Conservation (phyloP, 1,140 invertebrate species). For the Euwallacea fornicatus region DNA sequence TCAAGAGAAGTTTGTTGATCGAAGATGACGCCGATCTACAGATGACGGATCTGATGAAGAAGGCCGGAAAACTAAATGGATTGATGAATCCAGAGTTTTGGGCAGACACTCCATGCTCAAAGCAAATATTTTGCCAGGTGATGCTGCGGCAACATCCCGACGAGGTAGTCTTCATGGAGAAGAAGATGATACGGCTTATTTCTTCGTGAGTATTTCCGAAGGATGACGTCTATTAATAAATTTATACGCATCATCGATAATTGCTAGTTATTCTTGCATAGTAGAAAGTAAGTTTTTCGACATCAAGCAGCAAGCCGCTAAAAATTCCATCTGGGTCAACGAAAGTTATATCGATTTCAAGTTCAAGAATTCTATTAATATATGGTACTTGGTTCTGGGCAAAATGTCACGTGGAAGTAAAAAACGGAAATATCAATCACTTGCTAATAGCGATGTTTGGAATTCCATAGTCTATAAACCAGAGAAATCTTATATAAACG, state of each 20-base stretch:
- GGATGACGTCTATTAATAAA: slow-evolving; percentile 8
- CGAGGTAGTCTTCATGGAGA: slow-evolving; percentile 71
- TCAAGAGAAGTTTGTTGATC: slow-evolving; percentile 51
- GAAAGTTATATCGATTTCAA: slow-evolving; percentile 11
- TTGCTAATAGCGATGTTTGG: not conserved
- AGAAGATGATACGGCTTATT: slow-evolving; percentile 71
- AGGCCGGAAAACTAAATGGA: slow-evolving; percentile 37
- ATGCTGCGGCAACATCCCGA: slow-evolving; percentile 67
- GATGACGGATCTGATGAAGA: slow-evolving; percentile 43
- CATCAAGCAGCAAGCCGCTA: not conserved
- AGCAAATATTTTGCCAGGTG: slow-evolving; percentile 73
- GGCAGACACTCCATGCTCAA: slow-evolving; percentile 73
- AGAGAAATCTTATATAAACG: not conserved
- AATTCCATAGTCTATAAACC: not conserved
- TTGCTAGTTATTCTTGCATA: slow-evolving; percentile 8
- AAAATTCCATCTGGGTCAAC: slow-evolving; percentile 9
- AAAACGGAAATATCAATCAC: not conserved
- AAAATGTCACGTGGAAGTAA: not conserved
- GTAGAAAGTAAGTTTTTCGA: slow-evolving; percentile 16
- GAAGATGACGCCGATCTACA: slow-evolving; percentile 50
- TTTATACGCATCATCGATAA: slow-evolving; percentile 1
- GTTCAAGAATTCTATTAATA: slow-evolving; percentile 8
- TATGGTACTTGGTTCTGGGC: not conserved
- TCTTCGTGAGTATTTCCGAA: slow-evolving; percentile 64
- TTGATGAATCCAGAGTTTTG: slow-evolving; percentile 63